These are phyloP conservation scores for Macropodus opercularis DNA, from an alignment of 2,797 vertebrate species.

Conservation along the genomic window DNA sequence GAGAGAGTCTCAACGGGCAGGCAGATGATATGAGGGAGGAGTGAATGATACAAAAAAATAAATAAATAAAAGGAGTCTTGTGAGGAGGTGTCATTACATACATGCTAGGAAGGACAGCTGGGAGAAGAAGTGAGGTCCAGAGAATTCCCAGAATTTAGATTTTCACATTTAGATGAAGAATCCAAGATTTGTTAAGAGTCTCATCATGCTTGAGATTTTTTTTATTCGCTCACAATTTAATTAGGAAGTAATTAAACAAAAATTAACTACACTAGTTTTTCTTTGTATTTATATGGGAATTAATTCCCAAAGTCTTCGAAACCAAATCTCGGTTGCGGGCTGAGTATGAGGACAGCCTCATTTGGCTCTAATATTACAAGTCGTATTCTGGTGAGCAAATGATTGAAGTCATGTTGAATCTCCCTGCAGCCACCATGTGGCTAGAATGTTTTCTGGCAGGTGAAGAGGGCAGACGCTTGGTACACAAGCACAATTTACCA, in stretches of 20 bases:
- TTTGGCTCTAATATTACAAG: conserved; percentile 19
- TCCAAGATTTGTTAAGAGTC: not conserved
- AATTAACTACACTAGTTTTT: too few relatives aligned
- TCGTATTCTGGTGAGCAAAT: conserved; percentile 21
- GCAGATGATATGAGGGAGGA: conserved; percentile 25
- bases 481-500: conserved; percentile 66
- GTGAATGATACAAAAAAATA: not conserved
- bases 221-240: too few relatives aligned
- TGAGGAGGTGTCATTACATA: conserved; percentile 24
- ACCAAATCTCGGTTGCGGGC: not conserved
- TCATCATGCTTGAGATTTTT: too few relatives aligned
- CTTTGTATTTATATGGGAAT: too few relatives aligned
- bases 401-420: conserved; percentile 15
- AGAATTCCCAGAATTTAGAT: not conserved
- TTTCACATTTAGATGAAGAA: not conserved
- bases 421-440: conserved; percentile 7
- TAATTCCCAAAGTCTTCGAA: too few relatives aligned
- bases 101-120: not conserved
- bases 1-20: conserved; percentile 29
- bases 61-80: conserved; percentile 7
- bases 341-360: not conserved
- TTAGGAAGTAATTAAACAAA: not conserved
- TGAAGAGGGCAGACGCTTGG: conserved; percentile 21
- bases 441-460: conserved; percentile 38
- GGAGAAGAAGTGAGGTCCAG: conserved; percentile 1